Percentiles rank a stretch among this genome's conserved stretches.
phyloP scores from a whole-genome alignment of 2,888 invertebrate genomes.

The Empis stercorea region DNA sequence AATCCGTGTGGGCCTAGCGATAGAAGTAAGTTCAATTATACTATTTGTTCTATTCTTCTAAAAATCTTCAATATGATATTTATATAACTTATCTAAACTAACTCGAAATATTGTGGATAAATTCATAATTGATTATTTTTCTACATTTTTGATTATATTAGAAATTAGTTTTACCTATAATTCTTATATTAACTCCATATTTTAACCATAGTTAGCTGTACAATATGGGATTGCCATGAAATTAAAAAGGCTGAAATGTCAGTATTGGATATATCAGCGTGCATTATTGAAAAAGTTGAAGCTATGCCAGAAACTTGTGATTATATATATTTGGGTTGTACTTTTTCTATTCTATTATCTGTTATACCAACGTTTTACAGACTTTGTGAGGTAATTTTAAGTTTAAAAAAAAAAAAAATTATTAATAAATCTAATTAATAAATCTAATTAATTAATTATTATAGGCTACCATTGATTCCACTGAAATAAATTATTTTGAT shows the following conservation, averaged over 20 bases:
- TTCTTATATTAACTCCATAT: no score
- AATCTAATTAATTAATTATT: not conserved
- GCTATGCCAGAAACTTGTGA: slow-evolving; percentile 64
- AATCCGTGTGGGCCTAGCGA: slow-evolving; percentile 62
- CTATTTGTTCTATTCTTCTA: not conserved
- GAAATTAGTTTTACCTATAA: no score
- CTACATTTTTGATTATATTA: no score
- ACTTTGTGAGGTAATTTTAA: slow-evolving; percentile 27
- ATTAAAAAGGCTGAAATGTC: slow-evolving; percentile 87
- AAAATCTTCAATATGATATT: no score
- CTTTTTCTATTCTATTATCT: slow-evolving; percentile 46
- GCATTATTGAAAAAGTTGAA: slow-evolving; percentile 85
- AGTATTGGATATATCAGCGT: slow-evolving; percentile 87
- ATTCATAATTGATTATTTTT: no score
- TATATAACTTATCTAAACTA: no score
- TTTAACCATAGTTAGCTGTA: slow-evolving; percentile 88
- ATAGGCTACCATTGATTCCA: slow-evolving; percentile 29
- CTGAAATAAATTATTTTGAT: slow-evolving; percentile 33
- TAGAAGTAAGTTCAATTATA: slow-evolving; percentile 43
- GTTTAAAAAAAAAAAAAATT: slow-evolving; percentile 9
- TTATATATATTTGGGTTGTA: slow-evolving; percentile 59
- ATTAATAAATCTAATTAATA: not conserved
- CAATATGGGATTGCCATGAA: slow-evolving; percentile 85
- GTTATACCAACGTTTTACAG: slow-evolving; percentile 45
- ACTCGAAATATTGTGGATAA: no score